Evolutionary conservation across 2,113 vertebrate species (phyloP).

Genomic region (Mus musculus): GRCm39 chr2:33139001-33139500

Average conservation of each 20-base stretch:
- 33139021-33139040: background rate
- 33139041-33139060: background rate
- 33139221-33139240: background rate
- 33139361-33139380: background rate
- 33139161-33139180: background rate
- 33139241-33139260: background rate
- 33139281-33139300: background rate
- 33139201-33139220: too few relatives aligned
- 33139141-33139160: background rate
- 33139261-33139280: background rate
- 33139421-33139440: background rate
- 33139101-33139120: background rate
- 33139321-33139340: background rate
- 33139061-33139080: background rate
- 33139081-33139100: background rate
- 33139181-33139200: background rate
- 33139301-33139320: background rate
- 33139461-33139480: background rate
- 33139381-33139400: background rate
- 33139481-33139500: too few relatives aligned
- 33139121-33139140: background rate
- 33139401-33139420: background rate
- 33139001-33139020: background rate
- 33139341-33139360: background rate
- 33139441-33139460: background rate